phyloP scores from a whole-genome alignment of 2,113 vertebrate genomes.

The Nettapus auritus region DNA sequence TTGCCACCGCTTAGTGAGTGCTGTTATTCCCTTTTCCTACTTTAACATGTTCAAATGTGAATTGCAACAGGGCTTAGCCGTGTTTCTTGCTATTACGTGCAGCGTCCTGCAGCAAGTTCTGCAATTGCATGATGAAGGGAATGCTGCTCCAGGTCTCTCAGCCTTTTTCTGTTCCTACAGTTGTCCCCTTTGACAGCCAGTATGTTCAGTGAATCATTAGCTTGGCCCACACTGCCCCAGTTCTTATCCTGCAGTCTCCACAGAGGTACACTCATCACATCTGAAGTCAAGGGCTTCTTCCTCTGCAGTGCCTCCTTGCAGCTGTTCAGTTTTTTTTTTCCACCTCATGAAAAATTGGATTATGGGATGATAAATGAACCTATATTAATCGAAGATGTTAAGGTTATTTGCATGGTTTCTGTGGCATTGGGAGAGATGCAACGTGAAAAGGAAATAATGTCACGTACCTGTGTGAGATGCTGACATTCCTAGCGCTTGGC shows the following conservation, averaged over 20 bases:
- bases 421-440: neutral
- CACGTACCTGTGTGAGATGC: neutral
- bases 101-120: neutral
- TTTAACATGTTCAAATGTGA: rapidly evolving
- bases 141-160: neutral
- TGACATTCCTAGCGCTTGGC: neutral
- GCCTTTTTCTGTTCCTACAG: neutral
- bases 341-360: neutral
- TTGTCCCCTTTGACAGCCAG: neutral
- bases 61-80: neutral
- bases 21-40: neutral
- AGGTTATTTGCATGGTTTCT: neutral
- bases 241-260: neutral
- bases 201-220: neutral
- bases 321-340: neutral
- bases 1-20: neutral
- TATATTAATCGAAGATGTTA: neutral
- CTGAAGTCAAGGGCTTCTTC: neutral
- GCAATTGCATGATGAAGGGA: neutral
- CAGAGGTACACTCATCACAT: rapidly evolving
- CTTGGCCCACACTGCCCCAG: neutral
- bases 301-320: neutral
- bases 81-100: neutral
- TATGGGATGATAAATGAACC: neutral
- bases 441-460: neutral